Base-by-base conservation (phyloP, 2,888 invertebrate species). In the Phengaris alcon region DNA sequence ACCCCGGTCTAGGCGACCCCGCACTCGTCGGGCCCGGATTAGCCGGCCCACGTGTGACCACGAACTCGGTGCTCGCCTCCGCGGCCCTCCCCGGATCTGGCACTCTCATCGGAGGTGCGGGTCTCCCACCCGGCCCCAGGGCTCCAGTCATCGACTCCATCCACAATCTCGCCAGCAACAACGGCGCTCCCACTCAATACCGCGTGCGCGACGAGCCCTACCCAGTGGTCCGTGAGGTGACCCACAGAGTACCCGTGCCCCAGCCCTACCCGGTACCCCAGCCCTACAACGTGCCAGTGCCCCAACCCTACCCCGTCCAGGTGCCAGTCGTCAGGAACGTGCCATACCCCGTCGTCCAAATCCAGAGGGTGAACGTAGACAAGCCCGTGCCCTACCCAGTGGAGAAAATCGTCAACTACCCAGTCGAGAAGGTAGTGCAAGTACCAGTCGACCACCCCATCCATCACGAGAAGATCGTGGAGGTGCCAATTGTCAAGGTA, bases 371-470 rank as follows among this genome's bases (percentile, higher is more conserved):
- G 35, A 87, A 93, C 75, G 87, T 95, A 13, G 95, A 95, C 82
- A 95, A 90, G 79, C 94, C 94, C 52, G 94, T 95, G 51, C 95
- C 95, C 1, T 94, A 94, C 82, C 90, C 94, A 15, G 95, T 95
- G 12, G 94, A 94, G 81, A 95, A 94, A 83, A 94, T 95, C 77
- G 94, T 95, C 76, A 93, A 94, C 77, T 90, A 95, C 10, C 95
- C 94, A 72, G 90, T 94, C 4, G 95, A 95, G 82, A 94, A 87
- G 82, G 91, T 94, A 59, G 94, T 95, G 10, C 85, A 94, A 22
- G 93, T 95, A 0, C 91, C 89, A 13, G 94, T 95, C 1, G 94
- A 94, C 74, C 93, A 90, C 80, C 95, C 94, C 3, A 94, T 95
- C 74, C 91, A 94, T 0, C 88, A 94, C 70, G 91, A 93, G 82